Base-by-base conservation (phyloP, 2,113 vertebrate species). In the Daubentonia madagascariensis region DNA sequence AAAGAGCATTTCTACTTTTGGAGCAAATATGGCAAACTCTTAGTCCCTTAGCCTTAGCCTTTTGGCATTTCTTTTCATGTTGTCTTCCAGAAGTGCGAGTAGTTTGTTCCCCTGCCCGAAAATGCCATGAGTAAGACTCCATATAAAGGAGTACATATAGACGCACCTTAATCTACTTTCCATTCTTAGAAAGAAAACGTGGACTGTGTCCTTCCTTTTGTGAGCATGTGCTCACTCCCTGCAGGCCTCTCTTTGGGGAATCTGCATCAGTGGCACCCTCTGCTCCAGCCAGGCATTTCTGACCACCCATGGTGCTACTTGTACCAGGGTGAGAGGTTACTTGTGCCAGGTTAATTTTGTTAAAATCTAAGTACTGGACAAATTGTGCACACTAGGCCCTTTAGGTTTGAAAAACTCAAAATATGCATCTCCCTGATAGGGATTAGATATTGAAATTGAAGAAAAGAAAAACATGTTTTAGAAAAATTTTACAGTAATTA, bases 321-420 rank as follows among this genome's bases (percentile, higher is more conserved):
- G 32, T n/a, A 40, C 61, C 68, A 32, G 54, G 48, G n/a, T 5
- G 18, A 65, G 37, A 67, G 35, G 35, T 30, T 43, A 16, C 16
- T 52, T 35, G 40, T 72, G 73, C 45, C 85, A 30, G 23, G 35
- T 87, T 73, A 54, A 59, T 67, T 79, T 50, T 54, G 83, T 67
- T 63, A 40, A 8, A 61, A n/a, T 78, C 40, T n/a, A 63, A 92
- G 87, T 45, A 28, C 43, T 81, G 67, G 52, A 10, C 59, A 61
- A n/a, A 81, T 40, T 25, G 18, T 76, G 5, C 16, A 23, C 12
- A 32, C 45, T 48, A 28, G 73, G 59, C n/a, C 63, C 13, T 57
- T 96, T 80, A 1, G 28, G n/a, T 57, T 72, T 89, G 79, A 78
- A 70, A 97, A 84, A 43, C 32, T 57, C 40, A 61, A 61, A 89